These are phyloP conservation scores for Tragelaphus oryx DNA, from an alignment of 2,797 vertebrate species.

Conservation along the genomic window DNA sequence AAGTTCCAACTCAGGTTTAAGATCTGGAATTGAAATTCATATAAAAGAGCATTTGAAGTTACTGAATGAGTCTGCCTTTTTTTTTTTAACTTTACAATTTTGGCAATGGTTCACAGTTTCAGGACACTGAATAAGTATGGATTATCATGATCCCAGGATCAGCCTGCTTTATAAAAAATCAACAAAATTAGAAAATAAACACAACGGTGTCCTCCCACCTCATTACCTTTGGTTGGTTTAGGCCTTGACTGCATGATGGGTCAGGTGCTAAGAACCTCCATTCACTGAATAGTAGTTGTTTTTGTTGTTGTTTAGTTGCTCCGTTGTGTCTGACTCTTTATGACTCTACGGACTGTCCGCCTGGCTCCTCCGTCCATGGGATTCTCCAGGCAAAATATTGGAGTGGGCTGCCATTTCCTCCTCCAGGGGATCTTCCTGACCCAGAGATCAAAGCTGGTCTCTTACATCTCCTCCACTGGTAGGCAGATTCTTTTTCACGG, in stretches of 20 bases:
- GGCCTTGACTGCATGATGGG: background rate
- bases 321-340: background rate
- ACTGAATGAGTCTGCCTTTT: background rate
- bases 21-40: constrained; percentile 62
- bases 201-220: background rate
- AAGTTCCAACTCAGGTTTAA: constrained; percentile 53
- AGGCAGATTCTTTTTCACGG: background rate
- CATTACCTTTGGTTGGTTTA: background rate
- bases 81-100: constrained; percentile 32
- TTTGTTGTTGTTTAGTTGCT: background rate
- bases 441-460: background rate
- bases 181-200: background rate
- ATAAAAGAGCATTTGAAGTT: constrained; percentile 50
- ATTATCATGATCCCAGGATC: background rate
- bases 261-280: background rate
- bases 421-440: background rate
- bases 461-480: background rate
- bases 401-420: background rate
- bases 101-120: background rate
- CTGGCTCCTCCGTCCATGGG: background rate
- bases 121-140: constrained; percentile 43
- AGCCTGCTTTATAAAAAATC: background rate
- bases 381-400: background rate
- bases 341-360: background rate
- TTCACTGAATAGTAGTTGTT: background rate